These are phyloP conservation scores for Zelleria hepariella DNA, from an alignment of 2,888 invertebrate genomes.

Conservation along the genomic window DNA sequence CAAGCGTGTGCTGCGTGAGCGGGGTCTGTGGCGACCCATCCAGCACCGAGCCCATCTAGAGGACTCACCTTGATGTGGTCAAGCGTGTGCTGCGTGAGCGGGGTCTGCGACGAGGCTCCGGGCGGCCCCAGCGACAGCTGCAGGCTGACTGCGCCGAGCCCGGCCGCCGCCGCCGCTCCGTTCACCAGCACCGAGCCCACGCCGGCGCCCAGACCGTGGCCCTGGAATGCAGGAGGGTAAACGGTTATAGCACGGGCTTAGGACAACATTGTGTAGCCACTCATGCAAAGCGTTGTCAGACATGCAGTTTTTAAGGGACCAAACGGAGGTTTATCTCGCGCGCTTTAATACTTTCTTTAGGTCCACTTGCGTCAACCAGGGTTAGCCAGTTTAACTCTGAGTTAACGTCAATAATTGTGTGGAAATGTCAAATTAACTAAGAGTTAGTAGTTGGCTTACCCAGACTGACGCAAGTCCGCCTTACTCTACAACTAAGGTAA, in stretches of 20 bases:
- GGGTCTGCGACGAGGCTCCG: conserved; percentile 80
- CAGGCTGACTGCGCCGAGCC: conserved; percentile 69
- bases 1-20: conserved; percentile 80
- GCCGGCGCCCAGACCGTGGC: conserved; percentile 50
- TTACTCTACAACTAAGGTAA: no score
- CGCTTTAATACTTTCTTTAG: no score
- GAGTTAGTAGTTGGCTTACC: no score
- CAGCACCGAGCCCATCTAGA: conserved; percentile 68
- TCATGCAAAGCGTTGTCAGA: no score
- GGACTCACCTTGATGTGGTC: conserved; percentile 86
- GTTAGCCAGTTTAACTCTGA: no score
- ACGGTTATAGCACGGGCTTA: neutral
- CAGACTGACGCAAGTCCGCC: no score
- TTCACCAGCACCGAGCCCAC: conserved; percentile 76
- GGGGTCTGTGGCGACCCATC: conserved; percentile 73
- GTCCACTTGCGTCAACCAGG: no score
- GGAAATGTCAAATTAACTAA: no score
- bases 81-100: conserved; percentile 84
- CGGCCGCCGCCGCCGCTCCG: conserved; percentile 61
- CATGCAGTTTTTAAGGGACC: no score
- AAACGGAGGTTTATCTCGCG: no score
- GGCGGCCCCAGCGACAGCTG: conserved; percentile 84
- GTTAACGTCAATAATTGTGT: no score
- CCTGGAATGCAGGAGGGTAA: conserved; percentile 24
- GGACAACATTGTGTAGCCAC: neutral